Conservation (phyloP, 2,888 invertebrate genomes). For the Hypena proboscidalis region DNA sequence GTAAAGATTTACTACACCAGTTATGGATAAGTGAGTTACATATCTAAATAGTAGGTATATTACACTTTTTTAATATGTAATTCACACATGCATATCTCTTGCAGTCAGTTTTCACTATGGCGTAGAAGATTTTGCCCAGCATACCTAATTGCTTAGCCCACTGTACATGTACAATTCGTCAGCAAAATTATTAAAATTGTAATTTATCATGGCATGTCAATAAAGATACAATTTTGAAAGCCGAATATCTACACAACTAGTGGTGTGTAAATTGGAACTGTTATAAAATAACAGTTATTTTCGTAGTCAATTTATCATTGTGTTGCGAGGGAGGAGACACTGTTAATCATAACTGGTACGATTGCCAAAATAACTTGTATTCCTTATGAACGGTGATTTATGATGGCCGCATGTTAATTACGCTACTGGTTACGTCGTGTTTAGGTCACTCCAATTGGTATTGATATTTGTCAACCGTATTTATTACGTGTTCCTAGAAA, state of each 20-base stretch:
- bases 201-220: too few species aligned
- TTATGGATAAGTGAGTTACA: too few species aligned
- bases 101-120: too few species aligned
- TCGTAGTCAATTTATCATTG: slow-evolving; percentile 73
- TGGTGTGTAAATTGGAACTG: slow-evolving; percentile 43
- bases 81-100: too few species aligned
- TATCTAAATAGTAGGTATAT: too few species aligned
- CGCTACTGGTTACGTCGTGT: slow-evolving; percentile 51
- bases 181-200: too few species aligned
- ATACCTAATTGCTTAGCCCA: too few species aligned
- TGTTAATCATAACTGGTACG: slow-evolving; percentile 61
- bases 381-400: slow-evolving; percentile 71
- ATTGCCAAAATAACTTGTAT: slow-evolving; percentile 81
- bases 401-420: slow-evolving; percentile 66
- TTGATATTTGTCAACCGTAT: slow-evolving; percentile 22
- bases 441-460: slow-evolving; percentile 51
- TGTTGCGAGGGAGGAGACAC: slow-evolving; percentile 56
- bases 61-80: too few species aligned
- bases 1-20: too few species aligned
- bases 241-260: slow-evolving; percentile 6
- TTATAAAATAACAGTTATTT: slow-evolving; percentile 74
- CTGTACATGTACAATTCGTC: too few species aligned
- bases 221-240: too few species aligned
- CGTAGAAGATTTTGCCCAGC: too few species aligned
- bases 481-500: slow-evolving; percentile 14